phyloP scores from a whole-genome alignment of 2,797 vertebrate genomes.

The Sibirionetta formosa region DNA sequence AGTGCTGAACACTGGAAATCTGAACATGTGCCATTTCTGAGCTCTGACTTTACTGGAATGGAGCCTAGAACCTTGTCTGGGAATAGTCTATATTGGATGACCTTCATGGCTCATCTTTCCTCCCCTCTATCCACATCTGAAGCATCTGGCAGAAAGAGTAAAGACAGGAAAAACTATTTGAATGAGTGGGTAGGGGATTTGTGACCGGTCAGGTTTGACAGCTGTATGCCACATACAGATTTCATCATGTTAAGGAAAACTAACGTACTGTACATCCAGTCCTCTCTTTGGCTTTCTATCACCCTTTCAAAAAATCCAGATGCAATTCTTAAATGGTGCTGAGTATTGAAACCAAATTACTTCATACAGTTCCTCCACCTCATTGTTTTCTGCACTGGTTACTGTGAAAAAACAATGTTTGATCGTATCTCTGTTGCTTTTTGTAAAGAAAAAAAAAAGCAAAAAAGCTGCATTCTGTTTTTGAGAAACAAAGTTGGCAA shows the following conservation, averaged over 20 bases:
- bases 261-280: background rate
- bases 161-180: background rate
- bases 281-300: background rate
- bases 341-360: background rate
- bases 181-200: background rate
- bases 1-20: background rate
- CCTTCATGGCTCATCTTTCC: background rate
- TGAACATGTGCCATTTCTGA: background rate
- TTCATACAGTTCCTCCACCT: accelerated
- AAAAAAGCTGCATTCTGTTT: background rate
- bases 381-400: background rate
- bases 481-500: background rate
- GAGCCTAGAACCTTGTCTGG: background rate
- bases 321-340: background rate
- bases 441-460: background rate
- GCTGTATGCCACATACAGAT: background rate
- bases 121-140: background rate
- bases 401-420: background rate
- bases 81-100: background rate
- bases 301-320: background rate
- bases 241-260: background rate
- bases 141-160: background rate
- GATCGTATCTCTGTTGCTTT: background rate
- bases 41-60: background rate
- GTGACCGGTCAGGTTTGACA: background rate